Evolutionary conservation across 2,113 vertebrate species (phyloP), one percentile per base, ranked within the genome.

Genomic region (Castor canadensis): DNA sequence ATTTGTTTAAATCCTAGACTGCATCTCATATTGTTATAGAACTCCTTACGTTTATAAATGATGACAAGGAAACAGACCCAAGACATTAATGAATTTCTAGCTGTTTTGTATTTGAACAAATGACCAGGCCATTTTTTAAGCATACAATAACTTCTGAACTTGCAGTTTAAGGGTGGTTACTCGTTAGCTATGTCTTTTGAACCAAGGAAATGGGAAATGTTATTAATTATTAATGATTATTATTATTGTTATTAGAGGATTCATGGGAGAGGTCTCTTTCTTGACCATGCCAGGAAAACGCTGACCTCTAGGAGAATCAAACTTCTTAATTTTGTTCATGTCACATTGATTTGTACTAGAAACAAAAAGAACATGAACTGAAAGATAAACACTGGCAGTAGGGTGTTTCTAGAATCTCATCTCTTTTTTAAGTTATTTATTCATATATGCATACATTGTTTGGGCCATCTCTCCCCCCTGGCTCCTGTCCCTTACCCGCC

Each of bases 111-210:
- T 96, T 97, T 97, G 87, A 58, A 32, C 87, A 96, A 98, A 95
- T 95, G 89, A 94, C 64, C 19, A 5, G 49, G 92, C 73, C 40
- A 30, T 93, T 96, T 97, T 95, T 88, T 38, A 97, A 97, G 93
- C 43, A 93, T 95, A 96, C 96, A 97, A 22, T 49, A 96, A 94
- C 80, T 94, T 97, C 90, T 95, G 73, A 96, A 95, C 87, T 94
- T 82, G 83, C 80, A 93, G 69, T 75, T 15, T 96, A 96, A 87
- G 56, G 80, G 87, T 86, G 91, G 49, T 75, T 88, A 95, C 96
- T 97, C 94, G 77, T 80, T 92, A 96, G 84, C 79, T 84, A 56
- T 73, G 90, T 80, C 58, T 96, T 98, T 76, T 96, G 54, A 84
- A 71, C 73, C 45, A 95, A 73, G 67, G 94, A 93, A 52, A 76